These are phyloP conservation scores for Ceratina australensis DNA, from an alignment of 1,140 invertebrate genomes.

Conservation along the genomic window DNA sequence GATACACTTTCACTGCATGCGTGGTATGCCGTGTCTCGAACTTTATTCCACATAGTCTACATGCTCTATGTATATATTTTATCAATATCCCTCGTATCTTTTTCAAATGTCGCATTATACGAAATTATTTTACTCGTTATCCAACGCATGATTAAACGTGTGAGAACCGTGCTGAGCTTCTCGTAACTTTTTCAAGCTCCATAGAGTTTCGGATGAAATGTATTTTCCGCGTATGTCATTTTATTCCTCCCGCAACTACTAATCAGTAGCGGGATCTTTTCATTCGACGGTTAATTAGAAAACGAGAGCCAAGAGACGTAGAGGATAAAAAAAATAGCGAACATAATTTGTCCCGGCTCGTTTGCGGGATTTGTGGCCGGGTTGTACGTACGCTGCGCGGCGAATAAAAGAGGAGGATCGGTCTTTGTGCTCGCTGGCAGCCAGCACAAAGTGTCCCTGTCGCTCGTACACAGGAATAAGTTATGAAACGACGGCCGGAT, in stretches of 20 bases:
- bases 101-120: too few species aligned
- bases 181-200: too few species aligned
- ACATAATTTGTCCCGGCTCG: slow-evolving; percentile 50
- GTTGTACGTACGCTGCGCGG: neutral
- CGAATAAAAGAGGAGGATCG: slow-evolving; percentile 24
- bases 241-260: neutral
- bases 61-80: too few species aligned
- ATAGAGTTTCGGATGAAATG: too few species aligned
- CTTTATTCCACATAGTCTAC: neutral
- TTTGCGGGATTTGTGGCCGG: slow-evolving; percentile 44
- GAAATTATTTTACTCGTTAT: too few species aligned
- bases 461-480: slow-evolving; percentile 46
- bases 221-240: neutral
- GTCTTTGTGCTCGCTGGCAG: slow-evolving; percentile 32
- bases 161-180: too few species aligned
- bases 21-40: neutral
- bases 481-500: slow-evolving; percentile 44
- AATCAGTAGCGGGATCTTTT: neutral
- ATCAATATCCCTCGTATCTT: too few species aligned
- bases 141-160: too few species aligned
- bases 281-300: slow-evolving; percentile 13
- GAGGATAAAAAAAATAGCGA: slow-evolving; percentile 2
- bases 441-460: slow-evolving; percentile 31
- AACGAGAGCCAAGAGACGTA: neutral
- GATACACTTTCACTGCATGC: neutral